Evolutionary conservation across 1,140 invertebrate genomes (phyloP).

Genomic region (Nephila pilipes): DNA sequence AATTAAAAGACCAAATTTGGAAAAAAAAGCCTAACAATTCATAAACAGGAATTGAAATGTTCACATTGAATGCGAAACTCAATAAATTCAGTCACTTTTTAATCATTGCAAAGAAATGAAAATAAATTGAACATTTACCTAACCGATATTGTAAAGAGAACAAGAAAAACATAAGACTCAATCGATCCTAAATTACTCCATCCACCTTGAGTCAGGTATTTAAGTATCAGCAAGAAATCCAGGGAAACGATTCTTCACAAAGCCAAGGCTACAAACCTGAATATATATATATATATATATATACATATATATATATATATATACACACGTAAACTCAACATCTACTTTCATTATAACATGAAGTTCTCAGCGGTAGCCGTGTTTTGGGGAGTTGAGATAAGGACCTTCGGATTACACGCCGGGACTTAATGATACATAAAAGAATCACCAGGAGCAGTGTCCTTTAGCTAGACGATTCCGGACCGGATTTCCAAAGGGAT

Average conservation of each 20-base stretch:
- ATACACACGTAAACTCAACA: not conserved
- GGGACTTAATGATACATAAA: constrained; percentile 69
- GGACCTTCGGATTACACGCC: constrained; percentile 36
- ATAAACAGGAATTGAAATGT: too few species aligned
- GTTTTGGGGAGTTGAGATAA: constrained; percentile 36
- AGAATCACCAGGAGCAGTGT: constrained; percentile 53
- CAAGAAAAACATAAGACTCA: too few species aligned
- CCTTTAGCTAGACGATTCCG: not conserved
- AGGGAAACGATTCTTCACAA: not conserved
- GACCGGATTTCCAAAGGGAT: constrained; percentile 65
- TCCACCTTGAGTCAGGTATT: not conserved
- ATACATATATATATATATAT: too few species aligned
- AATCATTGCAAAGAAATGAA: too few species aligned
- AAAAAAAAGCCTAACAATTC: too few species aligned
- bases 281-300: too few species aligned
- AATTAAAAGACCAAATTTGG: too few species aligned
- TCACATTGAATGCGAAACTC: too few species aligned
- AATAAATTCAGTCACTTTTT: too few species aligned
- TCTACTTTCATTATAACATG: not conserved
- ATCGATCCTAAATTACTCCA: not conserved
- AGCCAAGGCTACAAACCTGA: not conserved
- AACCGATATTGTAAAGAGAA: too few species aligned
- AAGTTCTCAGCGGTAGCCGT: constrained; percentile 31
- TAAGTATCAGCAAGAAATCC: not conserved
- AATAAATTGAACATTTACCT: too few species aligned